Evolutionary conservation across 2,797 vertebrate genomes (phyloP), one percentile per base, ranked within the genome.

Genomic region (Naso thynnoides): DNA sequence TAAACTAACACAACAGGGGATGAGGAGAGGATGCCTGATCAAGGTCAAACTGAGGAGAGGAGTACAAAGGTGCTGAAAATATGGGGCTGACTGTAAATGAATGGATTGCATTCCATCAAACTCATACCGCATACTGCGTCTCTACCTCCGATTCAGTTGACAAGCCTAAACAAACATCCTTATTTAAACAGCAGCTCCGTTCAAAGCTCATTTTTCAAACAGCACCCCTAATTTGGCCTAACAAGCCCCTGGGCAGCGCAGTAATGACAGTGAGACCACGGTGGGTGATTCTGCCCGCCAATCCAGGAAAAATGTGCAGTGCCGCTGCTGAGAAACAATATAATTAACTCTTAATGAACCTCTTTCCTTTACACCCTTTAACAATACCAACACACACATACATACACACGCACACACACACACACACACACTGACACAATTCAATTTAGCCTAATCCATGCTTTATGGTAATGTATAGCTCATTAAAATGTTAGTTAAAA

Each of bases 401-500:
- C 57, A 56, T 39, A 68, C 73, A 70, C 78, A 76, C 61, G 65
- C 53, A 36, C 6, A 65, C 81, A 79, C 63, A 69, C 58, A 49
- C 93, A 94, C 49, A 56, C 63, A 55, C 52, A 66, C 73, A 69
- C 68, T 5, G n/a, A 80, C 88, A 83, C 78, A 90, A 95, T 96
- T 96, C 92, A 95, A 96, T 96, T 96, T 95, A 93, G 84, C 86
- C 90, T 96, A 96, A 97, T 96, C 94, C 94, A 91, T 92, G 88
- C 91, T 96, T 97, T 96, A 96, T 96, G 95, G 94, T 97, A 96
- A 97, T 97, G 92, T 93, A 93, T 94, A 95, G 95, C 94, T 97
- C 95, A 97, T 96, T 97, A 97, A 97, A 97, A 95, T 95, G 94
- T 96, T 96, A 95, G 95, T 96, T 97, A 97, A 96, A 94, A 97